A percentile compares a stretch with the other conserved stretches of the same genome.
Evolutionary conservation across 2,888 invertebrate genomes (phyloP).

Genomic region (Argynnis bischoffii): DNA sequence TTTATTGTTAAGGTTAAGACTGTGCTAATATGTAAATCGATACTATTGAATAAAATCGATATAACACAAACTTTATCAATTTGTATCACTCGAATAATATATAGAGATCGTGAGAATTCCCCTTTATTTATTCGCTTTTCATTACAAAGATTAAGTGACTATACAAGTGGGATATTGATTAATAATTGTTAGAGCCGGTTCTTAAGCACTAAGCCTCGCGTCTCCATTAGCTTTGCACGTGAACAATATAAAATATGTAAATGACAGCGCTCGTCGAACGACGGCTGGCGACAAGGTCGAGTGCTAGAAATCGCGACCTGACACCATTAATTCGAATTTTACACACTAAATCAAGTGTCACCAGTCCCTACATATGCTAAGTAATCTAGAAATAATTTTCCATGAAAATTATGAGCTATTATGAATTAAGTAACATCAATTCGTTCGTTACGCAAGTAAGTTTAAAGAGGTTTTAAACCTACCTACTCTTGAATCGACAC

Average conservation of each 20-base stretch:
- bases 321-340: constrained; percentile 8
- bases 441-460: no score
- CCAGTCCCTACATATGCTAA: no score
- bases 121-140: no score
- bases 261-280: constrained; percentile 11
- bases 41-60: not conserved
- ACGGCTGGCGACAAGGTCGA: constrained; percentile 12
- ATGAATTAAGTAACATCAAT: no score
- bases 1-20: not conserved
- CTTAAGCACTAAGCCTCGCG: not conserved
- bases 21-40: constrained; percentile 4
- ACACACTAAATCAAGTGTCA: not conserved
- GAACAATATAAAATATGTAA: constrained; percentile 21
- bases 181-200: not conserved
- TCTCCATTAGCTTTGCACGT: constrained; percentile 12
- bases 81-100: no score
- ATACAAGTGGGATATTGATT: constrained; percentile 1
- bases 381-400: no score
- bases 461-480: no score
- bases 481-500: no score
- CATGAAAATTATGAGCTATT: no score
- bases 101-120: no score
- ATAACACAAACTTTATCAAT: no score
- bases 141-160: not conserved
- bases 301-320: not conserved